phyloP scores from a whole-genome alignment of 2,113 vertebrate genomes.

The Puffinus mauretanicus region DNA sequence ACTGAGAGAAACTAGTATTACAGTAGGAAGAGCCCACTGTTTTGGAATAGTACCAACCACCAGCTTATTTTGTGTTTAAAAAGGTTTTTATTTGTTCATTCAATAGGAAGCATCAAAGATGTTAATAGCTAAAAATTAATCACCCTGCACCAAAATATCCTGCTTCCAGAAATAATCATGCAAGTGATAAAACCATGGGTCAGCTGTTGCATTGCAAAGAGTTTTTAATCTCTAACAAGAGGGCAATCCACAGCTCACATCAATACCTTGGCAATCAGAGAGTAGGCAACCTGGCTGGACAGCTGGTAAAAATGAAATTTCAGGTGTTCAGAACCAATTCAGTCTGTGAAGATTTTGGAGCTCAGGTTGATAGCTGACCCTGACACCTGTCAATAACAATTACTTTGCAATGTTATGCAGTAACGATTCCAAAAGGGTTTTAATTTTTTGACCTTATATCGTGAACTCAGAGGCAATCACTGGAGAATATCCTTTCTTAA shows the following conservation, averaged over 20 bases:
- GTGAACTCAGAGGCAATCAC: not conserved
- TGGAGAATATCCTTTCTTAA: not conserved
- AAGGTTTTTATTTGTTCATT: conserved; percentile 2
- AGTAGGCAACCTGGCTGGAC: not conserved
- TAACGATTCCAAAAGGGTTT: not conserved
- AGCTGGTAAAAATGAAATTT: not conserved
- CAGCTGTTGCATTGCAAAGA: not conserved
- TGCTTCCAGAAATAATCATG: conserved; percentile 1
- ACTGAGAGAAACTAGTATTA: not conserved
- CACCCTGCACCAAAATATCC: not conserved
- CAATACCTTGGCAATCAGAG: not conserved
- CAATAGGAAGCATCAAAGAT: not conserved
- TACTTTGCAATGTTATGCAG: not conserved
- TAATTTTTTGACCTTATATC: not conserved
- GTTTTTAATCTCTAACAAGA: not conserved
- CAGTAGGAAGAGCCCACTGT: not conserved
- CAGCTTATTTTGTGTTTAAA: not conserved
- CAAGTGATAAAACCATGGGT: not conserved
- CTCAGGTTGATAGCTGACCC: not conserved
- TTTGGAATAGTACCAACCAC: not conserved
- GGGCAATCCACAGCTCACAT: not conserved
- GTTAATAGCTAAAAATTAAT: conserved; percentile 11
- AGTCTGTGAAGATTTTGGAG: not conserved
- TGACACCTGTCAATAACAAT: not conserved
- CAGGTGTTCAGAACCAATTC: not conserved